These are phyloP conservation scores for Andrena haemorrhoa DNA, from an alignment of 2,888 invertebrate species.

Conservation along the genomic window DNA sequence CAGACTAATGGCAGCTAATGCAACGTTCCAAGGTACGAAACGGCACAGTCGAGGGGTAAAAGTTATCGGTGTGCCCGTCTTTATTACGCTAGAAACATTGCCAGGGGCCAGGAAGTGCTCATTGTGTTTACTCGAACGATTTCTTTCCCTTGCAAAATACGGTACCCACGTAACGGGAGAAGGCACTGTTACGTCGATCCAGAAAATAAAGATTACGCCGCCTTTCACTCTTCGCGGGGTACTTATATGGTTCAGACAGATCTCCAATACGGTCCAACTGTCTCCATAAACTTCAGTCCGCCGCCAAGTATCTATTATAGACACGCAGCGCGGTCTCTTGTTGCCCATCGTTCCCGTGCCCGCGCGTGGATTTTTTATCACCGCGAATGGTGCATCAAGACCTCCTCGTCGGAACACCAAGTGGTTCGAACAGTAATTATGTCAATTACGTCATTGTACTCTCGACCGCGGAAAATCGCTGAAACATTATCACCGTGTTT, in stretches of 20 bases:
- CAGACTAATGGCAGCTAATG: not conserved
- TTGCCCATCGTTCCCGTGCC: constrained; percentile 24
- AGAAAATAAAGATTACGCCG: constrained; percentile 59
- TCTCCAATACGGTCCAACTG: constrained; percentile 18
- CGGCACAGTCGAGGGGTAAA: not conserved
- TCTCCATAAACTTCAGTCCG: constrained; percentile 26
- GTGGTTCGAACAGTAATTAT: constrained; percentile 17
- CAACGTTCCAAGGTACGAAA: not conserved
- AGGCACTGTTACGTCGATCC: constrained; percentile 52
- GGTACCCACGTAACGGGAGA: constrained; percentile 40
- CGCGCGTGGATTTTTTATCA: constrained; percentile 27
- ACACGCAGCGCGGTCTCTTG: not conserved
- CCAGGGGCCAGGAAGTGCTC: not conserved
- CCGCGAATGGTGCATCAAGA: constrained; percentile 1
- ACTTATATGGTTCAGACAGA: constrained; percentile 22
- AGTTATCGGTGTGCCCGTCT: not conserved
- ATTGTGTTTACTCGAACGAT: constrained; percentile 18
- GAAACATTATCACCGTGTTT: constrained; percentile 24
- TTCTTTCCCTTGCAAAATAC: constrained; percentile 12
- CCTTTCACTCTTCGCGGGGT: constrained; percentile 61
- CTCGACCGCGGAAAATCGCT: constrained; percentile 16
- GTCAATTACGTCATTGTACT: constrained; percentile 34
- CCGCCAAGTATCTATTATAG: constrained; percentile 24
- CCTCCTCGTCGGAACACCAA: constrained; percentile 16
- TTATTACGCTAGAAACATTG: not conserved